phyloP scores from a whole-genome alignment of 2,888 invertebrate genomes.

The Orthonychiurus folsomi region DNA sequence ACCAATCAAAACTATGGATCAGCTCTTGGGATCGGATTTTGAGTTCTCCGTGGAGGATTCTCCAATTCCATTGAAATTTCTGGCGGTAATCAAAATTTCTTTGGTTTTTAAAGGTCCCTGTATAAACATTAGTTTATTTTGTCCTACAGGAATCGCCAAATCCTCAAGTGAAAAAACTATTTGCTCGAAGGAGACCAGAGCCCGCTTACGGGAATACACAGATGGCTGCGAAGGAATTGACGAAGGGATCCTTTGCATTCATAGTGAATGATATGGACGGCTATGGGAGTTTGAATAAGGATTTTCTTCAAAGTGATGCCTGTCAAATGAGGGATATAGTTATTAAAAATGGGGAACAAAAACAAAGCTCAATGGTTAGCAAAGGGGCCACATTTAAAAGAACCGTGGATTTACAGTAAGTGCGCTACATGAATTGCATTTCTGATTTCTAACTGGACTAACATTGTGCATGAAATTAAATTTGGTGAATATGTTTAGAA shows the following conservation, averaged over 20 bases:
- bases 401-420: constrained; percentile 27
- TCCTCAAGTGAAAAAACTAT: constrained; percentile 12
- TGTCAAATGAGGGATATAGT: constrained; percentile 21
- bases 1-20: constrained; percentile 20
- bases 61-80: constrained; percentile 18
- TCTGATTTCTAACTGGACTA: background rate
- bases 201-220: constrained; percentile 16
- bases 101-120: background rate
- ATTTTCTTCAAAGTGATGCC: constrained; percentile 18
- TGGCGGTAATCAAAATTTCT: constrained; percentile 18
- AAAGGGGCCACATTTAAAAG: constrained; percentile 24
- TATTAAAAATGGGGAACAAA: constrained; percentile 20
- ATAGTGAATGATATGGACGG: constrained; percentile 21
- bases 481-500: constrained; percentile 12
- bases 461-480: background rate
- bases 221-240: constrained; percentile 12
- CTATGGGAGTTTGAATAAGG: constrained; percentile 18
- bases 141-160: constrained; percentile 25
- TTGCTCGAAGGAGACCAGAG: constrained; percentile 9
- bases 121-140: constrained; percentile 1
- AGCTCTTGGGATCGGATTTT: constrained; percentile 18
- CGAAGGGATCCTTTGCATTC: constrained; percentile 22
- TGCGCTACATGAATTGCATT: background rate
- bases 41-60: constrained; percentile 17
- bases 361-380: constrained; percentile 23